Evolutionary conservation across 1,140 invertebrate species (phyloP), one percentile per base, ranked within the genome.

Genomic region (Palaemon carinicauda): DNA sequence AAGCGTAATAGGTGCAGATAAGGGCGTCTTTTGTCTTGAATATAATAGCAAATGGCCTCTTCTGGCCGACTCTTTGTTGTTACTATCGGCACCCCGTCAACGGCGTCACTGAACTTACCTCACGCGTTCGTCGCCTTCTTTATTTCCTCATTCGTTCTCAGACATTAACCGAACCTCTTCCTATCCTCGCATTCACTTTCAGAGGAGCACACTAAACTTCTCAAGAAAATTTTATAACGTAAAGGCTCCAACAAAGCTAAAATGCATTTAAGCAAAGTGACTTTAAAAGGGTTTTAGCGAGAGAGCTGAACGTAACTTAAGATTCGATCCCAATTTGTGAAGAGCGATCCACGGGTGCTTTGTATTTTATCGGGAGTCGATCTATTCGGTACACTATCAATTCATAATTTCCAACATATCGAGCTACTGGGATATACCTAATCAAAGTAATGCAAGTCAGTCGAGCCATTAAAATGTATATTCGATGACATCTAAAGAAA

Each of bases 21-120:
- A 81, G 79, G 79, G 33, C 29, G 79, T 81, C 79, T 81, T 81
- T 81, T 81, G 79, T 81, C 79, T 81, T 41, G 79, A 81, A 33
- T 81, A 81, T 81, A 81, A 81, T 81, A 56, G 79, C 60, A 81
- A 81, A 81, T 65, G 79, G 60, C 54, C 79, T 81, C 79, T 81
- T 65, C 54, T 81, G 53, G 29, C 79, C 60, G 54, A 81, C 54
- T 81, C 79, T 81, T 81, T 81, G 79, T 81, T 81, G 79, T 81
- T 33, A 65, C 79, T 81, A 81, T 81, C 79, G 79, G 53, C 79
- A 65, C 54, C 21, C 79, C 77, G n/a, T 51, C 77, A 69, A 69
- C 65, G 65, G 65, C 65, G 41, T 41, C 41, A 41, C 41, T 41
- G 41, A 41, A 41, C 41, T 41, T 41, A 41, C 41, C 41, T 41